Evolutionary conservation across 2,797 vertebrate genomes (phyloP).

Genomic region (Parauchenoglanis ngamensis): DNA sequence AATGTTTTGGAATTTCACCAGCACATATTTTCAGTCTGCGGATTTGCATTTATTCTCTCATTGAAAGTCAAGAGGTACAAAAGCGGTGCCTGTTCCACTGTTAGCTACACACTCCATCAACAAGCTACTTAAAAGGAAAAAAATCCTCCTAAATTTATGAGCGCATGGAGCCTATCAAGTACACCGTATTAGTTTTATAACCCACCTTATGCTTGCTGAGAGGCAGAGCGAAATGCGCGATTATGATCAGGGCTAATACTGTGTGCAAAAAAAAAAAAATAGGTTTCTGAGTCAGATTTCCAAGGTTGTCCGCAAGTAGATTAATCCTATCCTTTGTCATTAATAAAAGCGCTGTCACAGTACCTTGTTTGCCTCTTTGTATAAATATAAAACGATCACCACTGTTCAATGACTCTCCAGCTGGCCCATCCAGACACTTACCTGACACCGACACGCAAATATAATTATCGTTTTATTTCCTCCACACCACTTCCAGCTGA

Average conservation of each 20-base stretch:
- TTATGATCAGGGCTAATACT: constrained; percentile 1
- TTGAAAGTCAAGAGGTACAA: not conserved
- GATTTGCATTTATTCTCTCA: not conserved
- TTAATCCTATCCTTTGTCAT: constrained; percentile 72
- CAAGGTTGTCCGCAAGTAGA: constrained; percentile 69
- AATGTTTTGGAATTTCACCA: not conserved
- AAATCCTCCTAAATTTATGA: not conserved
- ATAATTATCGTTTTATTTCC: not conserved
- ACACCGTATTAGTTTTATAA: not conserved
- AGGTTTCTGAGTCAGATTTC: constrained; percentile 37
- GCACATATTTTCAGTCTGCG: not conserved
- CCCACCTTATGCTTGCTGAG: not conserved
- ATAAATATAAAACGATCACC: constrained; percentile 61
- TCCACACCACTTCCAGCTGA: constrained; percentile 19
- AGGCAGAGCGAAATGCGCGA: not conserved
- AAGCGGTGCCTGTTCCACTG: not conserved
- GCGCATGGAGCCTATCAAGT: not conserved
- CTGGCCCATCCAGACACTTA: constrained; percentile 31
- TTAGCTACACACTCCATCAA: not conserved
- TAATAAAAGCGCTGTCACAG: constrained; percentile 73
- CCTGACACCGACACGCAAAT: not conserved
- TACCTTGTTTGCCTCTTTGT: constrained; percentile 68
- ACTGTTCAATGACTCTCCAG: constrained; percentile 69
- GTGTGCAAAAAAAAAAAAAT: not conserved
- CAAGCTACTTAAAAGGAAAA: not conserved